Base-by-base conservation (phyloP, 2,797 vertebrate species). In the Centropyge bicolor region DNA sequence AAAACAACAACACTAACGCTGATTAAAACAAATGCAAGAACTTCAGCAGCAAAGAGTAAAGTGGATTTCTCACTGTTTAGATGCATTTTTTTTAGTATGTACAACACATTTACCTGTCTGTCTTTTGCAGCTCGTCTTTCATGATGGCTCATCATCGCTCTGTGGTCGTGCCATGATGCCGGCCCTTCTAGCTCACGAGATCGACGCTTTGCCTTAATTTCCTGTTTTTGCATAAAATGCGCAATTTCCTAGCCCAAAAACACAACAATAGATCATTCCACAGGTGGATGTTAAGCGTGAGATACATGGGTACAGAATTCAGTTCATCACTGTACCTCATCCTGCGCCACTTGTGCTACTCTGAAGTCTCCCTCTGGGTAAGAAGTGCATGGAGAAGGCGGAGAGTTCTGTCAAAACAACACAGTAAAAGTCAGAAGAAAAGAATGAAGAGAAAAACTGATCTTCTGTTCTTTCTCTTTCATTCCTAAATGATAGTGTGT, bases 201-300 rank as follows among this genome's bases (percentile, higher is more conserved):
- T 43, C 84, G 57, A 16, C 90, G 89, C 65, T 95, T 95, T 1
- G 90, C 86, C 75, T 94, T 94, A 0, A 96, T 91, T 86, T 97
- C 96, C 78, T 96, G 93, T 66, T 95, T 95, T 74, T 96, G 96
- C 70, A 97, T 96, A 56, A 94, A 96, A n/a, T 83, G 94, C 12
- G 96, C 96, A 22, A 96, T 96, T 91, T 96, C 95, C 96, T 97
- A n/a, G 10, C 0, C 3, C 10, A 62, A 24, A 76, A 63, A 55
- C 1, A 71, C 2, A 82, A 45, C 4, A 56, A 2, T 3, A 11
- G 3, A 22, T 80, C 0, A 38, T 24, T 62, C 5, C 3, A 73
- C 0, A 9, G 2, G 8, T 5, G 31, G 6, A 66, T 31, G 10
- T 61, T 13, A 35, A 46, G 41, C 3, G 20, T 11, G 13, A 55